A percentile compares a stretch with the other conserved stretches of the same genome.
Evolutionary conservation across 2,113 vertebrate species (phyloP).

Genomic region (Panthera tigris): DNA sequence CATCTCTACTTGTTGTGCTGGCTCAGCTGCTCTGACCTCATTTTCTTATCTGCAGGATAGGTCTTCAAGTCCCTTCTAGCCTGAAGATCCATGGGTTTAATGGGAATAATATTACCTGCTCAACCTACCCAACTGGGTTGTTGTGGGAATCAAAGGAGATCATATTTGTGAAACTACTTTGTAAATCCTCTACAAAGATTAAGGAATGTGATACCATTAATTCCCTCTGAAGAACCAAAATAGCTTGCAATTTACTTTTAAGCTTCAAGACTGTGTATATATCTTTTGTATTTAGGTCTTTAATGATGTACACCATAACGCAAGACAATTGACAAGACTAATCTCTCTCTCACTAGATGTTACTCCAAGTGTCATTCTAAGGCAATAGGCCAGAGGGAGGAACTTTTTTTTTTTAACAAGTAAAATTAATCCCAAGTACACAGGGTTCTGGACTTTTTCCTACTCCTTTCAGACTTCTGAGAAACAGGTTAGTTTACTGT

Average conservation of each 20-base stretch:
- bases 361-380: conserved; percentile 65
- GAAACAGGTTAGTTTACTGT: conserved; percentile 46
- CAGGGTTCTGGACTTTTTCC: not conserved
- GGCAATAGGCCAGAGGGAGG: not conserved
- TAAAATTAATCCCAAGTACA: conserved; percentile 60
- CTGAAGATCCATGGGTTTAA: not conserved
- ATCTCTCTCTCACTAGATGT: conserved; percentile 63
- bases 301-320: conserved; percentile 58
- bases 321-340: conserved; percentile 67
- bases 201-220: conserved; percentile 77
- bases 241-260: conserved; percentile 75
- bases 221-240: conserved; percentile 74
- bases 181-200: conserved; percentile 69
- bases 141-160: conserved; percentile 71
- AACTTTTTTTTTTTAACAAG: not conserved
- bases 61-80: conserved; percentile 36
- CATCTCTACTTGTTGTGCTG: not conserved
- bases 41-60: conserved; percentile 22
- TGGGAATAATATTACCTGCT: conserved; percentile 57
- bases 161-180: conserved; percentile 74
- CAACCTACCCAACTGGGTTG: conserved; percentile 42
- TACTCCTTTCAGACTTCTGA: conserved; percentile 51
- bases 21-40: not conserved
- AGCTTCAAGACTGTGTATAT: conserved; percentile 73
- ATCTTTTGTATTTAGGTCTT: conserved; percentile 70